Evolutionary conservation across 2,888 invertebrate genomes (phyloP).

Genomic region (Dolichomitus sp.): DNA sequence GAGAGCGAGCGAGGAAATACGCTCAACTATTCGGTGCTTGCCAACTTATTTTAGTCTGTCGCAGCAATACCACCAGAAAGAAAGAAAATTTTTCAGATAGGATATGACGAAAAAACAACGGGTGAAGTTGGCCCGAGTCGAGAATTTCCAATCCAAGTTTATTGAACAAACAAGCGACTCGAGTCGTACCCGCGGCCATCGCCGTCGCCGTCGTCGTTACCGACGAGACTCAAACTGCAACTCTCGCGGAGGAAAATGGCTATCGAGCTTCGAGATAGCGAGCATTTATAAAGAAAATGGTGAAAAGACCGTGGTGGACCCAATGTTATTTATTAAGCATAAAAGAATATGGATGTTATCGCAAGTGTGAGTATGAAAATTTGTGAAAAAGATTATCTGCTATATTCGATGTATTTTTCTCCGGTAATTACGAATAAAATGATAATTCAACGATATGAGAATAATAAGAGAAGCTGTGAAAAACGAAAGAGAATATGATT

Average conservation of each 20-base stretch:
- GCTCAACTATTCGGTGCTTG: slow-evolving; percentile 47
- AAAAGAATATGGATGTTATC: too few species aligned
- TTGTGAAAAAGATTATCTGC: too few species aligned
- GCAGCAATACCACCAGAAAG: slow-evolving; percentile 12
- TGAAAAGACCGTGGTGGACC: too few species aligned
- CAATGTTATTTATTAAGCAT: too few species aligned
- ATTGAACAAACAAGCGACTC: slow-evolving; percentile 53
- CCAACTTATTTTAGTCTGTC: slow-evolving; percentile 51
- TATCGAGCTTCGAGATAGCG: slow-evolving; percentile 49
- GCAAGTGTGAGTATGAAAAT: too few species aligned
- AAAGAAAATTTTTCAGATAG: slow-evolving; percentile 49
- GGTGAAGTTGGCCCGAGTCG: slow-evolving; percentile 56
- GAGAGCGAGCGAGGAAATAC: slow-evolving; percentile 5
- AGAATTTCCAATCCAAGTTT: slow-evolving; percentile 61
- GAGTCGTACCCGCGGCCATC: neutral
- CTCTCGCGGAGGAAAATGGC: slow-evolving; percentile 6
- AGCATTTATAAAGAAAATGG: neutral
- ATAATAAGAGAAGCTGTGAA: too few species aligned
- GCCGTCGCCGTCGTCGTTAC: slow-evolving; percentile 26
- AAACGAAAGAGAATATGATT: too few species aligned
- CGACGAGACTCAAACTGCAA: slow-evolving; percentile 25
- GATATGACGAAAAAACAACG: slow-evolving; percentile 48
- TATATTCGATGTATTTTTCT: too few species aligned
- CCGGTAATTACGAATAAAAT: too few species aligned
- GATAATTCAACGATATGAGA: too few species aligned